These are phyloP conservation scores for Penelope pileata DNA, from an alignment of 2,113 vertebrate species.

Conservation along the genomic window DNA sequence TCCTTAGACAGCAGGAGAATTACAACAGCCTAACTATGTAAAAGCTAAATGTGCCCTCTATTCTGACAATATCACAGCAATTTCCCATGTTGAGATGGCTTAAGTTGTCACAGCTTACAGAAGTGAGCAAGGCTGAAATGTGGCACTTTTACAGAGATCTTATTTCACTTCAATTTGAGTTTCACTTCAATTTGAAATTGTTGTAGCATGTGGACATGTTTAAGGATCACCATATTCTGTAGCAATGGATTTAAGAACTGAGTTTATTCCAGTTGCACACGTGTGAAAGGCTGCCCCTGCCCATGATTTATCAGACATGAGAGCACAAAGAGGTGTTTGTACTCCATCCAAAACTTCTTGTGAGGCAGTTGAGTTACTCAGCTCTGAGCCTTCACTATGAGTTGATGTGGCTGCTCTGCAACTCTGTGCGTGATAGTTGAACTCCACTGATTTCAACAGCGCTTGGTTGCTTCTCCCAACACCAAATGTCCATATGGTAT, in stretches of 20 bases:
- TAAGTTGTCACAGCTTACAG: neutral
- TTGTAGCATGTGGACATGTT: neutral
- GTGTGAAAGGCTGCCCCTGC: slow-evolving; percentile 8
- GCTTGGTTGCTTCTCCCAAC: neutral
- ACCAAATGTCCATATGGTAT: neutral
- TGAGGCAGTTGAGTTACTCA: neutral
- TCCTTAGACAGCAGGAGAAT: neutral
- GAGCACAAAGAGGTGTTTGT: neutral
- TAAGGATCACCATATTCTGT: neutral
- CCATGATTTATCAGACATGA: neutral
- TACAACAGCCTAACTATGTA: neutral
- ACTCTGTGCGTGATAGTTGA: neutral
- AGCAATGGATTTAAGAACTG: neutral
- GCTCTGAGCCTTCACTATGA: neutral
- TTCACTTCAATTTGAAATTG: neutral
- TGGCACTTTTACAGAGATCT: neutral
- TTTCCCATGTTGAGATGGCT: neutral
- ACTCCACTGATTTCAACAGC: neutral
- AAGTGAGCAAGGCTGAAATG: neutral
- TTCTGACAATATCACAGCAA: neutral
- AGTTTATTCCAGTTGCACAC: neutral
- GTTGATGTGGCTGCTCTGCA: neutral
- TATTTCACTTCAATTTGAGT: neutral
- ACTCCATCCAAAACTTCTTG: neutral
- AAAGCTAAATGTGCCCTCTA: neutral